Evolutionary conservation across 30 jellyfish, hydroid and myxozoan species (phyloP).

Genomic region (Aurelia sp.): DNA sequence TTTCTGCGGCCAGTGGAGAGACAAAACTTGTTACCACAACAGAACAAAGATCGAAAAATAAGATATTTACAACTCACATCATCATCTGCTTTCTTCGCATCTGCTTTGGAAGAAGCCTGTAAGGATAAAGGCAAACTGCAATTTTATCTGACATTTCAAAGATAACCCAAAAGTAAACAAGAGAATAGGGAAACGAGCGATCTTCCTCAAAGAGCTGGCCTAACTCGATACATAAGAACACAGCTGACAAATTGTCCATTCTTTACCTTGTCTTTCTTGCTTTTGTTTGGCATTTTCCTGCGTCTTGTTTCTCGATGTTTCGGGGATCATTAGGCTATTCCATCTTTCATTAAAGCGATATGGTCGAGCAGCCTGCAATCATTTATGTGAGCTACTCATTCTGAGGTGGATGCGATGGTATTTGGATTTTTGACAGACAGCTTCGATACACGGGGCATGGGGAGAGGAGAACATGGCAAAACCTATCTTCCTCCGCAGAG

Average conservation of each 20-base stretch:
- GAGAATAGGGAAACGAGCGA: background rate
- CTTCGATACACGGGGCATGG: slow-evolving; percentile 35
- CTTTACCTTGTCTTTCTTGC: slow-evolving; percentile 94
- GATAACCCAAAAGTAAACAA: background rate
- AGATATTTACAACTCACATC: slow-evolving; percentile 43
- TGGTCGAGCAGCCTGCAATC: slow-evolving; percentile 17
- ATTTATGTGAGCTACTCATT: no score
- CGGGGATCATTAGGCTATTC: background rate
- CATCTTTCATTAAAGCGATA: slow-evolving; percentile 20
- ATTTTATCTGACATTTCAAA: no score
- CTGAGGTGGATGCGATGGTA: slow-evolving; percentile 8
- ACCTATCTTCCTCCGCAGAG: background rate
- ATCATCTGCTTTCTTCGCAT: slow-evolving; percentile 58
- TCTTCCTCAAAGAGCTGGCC: background rate
- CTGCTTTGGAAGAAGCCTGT: slow-evolving; percentile 58
- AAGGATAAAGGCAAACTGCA: background rate
- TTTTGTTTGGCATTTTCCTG: slow-evolving; percentile 88
- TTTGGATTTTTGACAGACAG: slow-evolving; percentile 23
- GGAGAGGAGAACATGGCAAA: slow-evolving; percentile 12
- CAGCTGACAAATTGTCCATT: slow-evolving; percentile 9
- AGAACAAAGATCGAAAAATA: background rate
- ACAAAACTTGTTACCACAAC: background rate
- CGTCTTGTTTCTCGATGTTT: background rate
- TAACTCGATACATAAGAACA: background rate
- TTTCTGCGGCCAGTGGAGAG: no score